Evolutionary conservation across 2,888 invertebrate species (phyloP).

Genomic region (Trypoxylon attenuatum): DNA sequence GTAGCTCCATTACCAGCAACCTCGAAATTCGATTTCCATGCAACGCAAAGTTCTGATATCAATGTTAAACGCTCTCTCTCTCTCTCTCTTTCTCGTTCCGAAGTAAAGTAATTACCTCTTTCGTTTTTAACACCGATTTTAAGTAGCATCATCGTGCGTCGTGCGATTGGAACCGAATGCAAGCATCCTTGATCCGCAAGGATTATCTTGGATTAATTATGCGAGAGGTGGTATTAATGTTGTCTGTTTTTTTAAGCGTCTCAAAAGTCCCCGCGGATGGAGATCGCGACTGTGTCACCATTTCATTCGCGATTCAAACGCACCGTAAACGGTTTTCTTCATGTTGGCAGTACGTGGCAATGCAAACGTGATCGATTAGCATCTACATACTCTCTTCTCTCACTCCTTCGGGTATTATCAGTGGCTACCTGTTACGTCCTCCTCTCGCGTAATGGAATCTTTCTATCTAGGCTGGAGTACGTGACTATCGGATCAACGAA

Average conservation of each 20-base stretch:
- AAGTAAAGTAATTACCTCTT: too few relatives aligned
- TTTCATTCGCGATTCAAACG: conserved; percentile 10
- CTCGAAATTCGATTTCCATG: too few relatives aligned
- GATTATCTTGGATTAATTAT: background rate
- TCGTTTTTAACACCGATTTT: too few relatives aligned
- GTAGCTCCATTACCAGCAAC: too few relatives aligned
- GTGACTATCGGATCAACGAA: too few relatives aligned
- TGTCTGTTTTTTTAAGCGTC: background rate
- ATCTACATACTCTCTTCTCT: too few relatives aligned
- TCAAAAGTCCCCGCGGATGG: background rate
- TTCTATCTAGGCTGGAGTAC: background rate
- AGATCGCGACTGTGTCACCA: conserved; percentile 4
- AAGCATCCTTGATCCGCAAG: background rate
- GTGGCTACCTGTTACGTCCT: conserved; percentile 35
- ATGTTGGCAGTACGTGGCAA: conserved; percentile 4
- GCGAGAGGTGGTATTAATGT: background rate
- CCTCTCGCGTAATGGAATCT: too few relatives aligned
- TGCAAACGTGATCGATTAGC: conserved; percentile 27
- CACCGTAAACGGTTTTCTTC: conserved; percentile 13
- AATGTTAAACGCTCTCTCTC: too few relatives aligned
- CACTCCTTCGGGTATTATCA: conserved; percentile 9
- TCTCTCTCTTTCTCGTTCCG: too few relatives aligned
- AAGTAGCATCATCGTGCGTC: too few relatives aligned
- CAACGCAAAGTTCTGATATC: too few relatives aligned
- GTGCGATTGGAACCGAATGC: background rate